Conservation (phyloP, 2,797 vertebrate species). For the Dryobates pubescens region DNA sequence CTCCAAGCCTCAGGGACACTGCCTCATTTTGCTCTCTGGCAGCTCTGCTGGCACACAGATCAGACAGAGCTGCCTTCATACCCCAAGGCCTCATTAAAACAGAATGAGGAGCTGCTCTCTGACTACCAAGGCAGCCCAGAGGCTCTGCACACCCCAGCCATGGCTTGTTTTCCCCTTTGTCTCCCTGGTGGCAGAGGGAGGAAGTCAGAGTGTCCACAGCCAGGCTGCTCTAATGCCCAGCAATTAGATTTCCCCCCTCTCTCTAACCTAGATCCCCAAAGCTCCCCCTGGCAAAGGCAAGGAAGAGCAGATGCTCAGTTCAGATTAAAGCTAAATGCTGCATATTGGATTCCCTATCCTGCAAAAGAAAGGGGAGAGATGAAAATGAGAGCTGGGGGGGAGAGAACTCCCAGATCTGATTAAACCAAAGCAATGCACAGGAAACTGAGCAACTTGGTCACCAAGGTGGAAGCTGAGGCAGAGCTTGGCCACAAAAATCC, state of each 20-base stretch:
- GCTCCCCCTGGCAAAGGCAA: constrained; percentile 41
- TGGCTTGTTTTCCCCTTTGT: background rate
- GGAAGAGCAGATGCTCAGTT: background rate
- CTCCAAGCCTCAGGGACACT: background rate
- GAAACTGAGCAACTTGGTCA: background rate
- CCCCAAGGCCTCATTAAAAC: background rate
- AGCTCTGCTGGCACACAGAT: background rate
- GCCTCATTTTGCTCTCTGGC: background rate
- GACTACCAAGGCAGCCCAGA: background rate
- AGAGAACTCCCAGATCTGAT: background rate
- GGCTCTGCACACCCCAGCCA: background rate
- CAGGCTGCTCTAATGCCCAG: background rate
- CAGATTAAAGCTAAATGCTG: background rate
- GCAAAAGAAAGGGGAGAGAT: background rate
- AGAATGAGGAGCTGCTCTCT: background rate
- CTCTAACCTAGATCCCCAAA: background rate
- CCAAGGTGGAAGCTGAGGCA: background rate
- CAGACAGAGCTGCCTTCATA: background rate
- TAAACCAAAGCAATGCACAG: background rate
- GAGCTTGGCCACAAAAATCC: background rate
- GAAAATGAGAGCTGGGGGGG: background rate
- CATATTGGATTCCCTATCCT: background rate
- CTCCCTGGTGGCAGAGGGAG: background rate
- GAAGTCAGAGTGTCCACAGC: background rate
- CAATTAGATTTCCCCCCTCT: background rate